Conservation (phyloP, 2,888 invertebrate species). For the Lacanobia wlatinum region DNA sequence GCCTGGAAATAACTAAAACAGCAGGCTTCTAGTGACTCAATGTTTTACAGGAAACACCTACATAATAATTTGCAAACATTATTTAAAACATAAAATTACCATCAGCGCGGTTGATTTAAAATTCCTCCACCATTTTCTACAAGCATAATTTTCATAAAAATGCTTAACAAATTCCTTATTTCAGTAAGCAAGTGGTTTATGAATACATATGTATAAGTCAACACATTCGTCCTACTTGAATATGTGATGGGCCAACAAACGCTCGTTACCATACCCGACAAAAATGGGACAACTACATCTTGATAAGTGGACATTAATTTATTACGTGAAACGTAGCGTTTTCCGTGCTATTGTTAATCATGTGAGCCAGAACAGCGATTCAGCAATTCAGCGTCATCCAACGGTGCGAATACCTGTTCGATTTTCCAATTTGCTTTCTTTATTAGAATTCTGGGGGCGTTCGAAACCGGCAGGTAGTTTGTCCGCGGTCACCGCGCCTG, state of each 20-base stretch:
- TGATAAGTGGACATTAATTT: slow-evolving; percentile 63
- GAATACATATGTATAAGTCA: slow-evolving; percentile 57
- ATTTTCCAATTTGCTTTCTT: slow-evolving; percentile 78
- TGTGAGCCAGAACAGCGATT: slow-evolving; percentile 40
- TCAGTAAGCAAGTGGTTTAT: slow-evolving; percentile 55
- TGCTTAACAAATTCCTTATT: slow-evolving; percentile 42
- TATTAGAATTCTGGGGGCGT: slow-evolving; percentile 76
- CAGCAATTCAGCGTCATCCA: slow-evolving; percentile 49
- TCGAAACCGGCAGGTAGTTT: slow-evolving; percentile 73
- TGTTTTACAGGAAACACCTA: slow-evolving; percentile 19
- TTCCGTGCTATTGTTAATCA: slow-evolving; percentile 55
- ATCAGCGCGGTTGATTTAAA: slow-evolving; percentile 16
- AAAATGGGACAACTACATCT: slow-evolving; percentile 63
- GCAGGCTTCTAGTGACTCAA: not conserved
- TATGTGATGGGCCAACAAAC: slow-evolving; percentile 62
- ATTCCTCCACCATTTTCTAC: slow-evolving; percentile 39
- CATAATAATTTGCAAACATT: slow-evolving; percentile 38
- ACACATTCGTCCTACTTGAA: slow-evolving; percentile 65
- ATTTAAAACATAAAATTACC: slow-evolving; percentile 37
- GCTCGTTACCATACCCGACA: slow-evolving; percentile 49
- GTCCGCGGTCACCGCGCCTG: slow-evolving; percentile 70
- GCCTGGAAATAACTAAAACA: not conserved
- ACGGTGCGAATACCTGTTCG: slow-evolving; percentile 69
- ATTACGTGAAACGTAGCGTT: slow-evolving; percentile 50
- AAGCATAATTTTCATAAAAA: slow-evolving; percentile 58